Base-by-base conservation (phyloP, 2,113 vertebrate species). In the Tychaedon coryphoeus region DNA sequence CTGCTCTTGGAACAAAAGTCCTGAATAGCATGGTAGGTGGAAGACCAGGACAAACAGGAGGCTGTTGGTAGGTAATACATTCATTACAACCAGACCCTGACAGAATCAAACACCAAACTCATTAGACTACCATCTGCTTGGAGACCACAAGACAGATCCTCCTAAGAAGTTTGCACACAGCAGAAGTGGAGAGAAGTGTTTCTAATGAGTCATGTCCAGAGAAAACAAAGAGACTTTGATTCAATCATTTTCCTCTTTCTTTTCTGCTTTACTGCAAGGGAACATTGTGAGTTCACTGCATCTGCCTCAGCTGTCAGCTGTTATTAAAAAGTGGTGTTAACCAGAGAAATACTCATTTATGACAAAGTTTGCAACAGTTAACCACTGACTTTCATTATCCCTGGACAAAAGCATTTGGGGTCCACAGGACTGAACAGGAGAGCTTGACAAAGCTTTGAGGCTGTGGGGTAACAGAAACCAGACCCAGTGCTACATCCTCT, bases 191-290 rank as follows among this genome's bases (percentile, higher is more conserved):
- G n/a, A 70, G 74, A 90, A 77, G 8, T 16, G 29, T 82, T 86
- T 78, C 51, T 84, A 77, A 64, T 78, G 70, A 93, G 50, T 72
- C 77, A 87, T 12, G 53, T 50, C 70, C 66, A 85, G 57, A 31
- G 45, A 67, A 85, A 93, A 91, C 40, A 91, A 93, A 70, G 67
- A 88, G 51, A 20, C 74, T 90, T 95, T 77, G 54, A 64, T 73
- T 72, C 45, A 72, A 5, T 53, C 4, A 2, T 50, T 72, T 57
- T 67, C 17, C 42, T 70, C 45, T 45, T 51, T 78, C 29, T 80
- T 61, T 62, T 74, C 28, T 87, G 36, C 53, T 87, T 82, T 75
- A 22, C 34, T 70, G 58, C 58, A 65, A 38, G 14, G 12, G 26
- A 77, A 50, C 45, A 8, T 56, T 56, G 25, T 7, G 8, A n/a